Evolutionary conservation across 2,797 vertebrate species (phyloP), one percentile per base, ranked within the genome.

Genomic region (Cynodonichthys magdalenae): DNA sequence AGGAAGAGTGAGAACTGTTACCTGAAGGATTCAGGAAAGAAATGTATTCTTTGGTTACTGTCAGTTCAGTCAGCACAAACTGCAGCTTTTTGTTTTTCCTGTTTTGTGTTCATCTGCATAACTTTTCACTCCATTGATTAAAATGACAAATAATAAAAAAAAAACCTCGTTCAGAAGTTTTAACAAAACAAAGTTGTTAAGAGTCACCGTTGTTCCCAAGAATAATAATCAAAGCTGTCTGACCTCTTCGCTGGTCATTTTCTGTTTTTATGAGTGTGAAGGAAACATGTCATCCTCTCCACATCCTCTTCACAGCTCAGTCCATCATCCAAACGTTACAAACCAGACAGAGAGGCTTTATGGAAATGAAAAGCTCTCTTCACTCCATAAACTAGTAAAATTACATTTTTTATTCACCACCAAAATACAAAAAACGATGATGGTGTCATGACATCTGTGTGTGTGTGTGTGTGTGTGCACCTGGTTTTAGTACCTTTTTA

Each of bases 1-100:
- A 39, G 53, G 39, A 66, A 61, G 27, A 69, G 50, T 51, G 62
- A 69, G n/a, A 64, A 61, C 41, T 66, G 81, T 71, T 78, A 84
- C 81, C 68, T 82, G 79, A 60, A 70, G 53, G 29, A 42, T 3
- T 18, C 15, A 39, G 46, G 5, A 34, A 8, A 34, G 31, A 34
- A 34, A 34, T 4, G 4, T 1, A 34, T 29, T 29, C 6, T 29
- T 29, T 29, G 3, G 28, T 29, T 29, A 29, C 28, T 29, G 28
- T 29, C 28, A 3, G 28, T 29, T 3, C 28, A 29, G 3, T 29
- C 28, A 29, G 28, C 28, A 3, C 28, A 3, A 29, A 29, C 28
- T 29, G 3, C 28, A 3, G 3, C 28, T 29, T 41, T 41, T 15
- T 41, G 10, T 29, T 15, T 5, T 61, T 31, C 19, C 49, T 44